Conservation (phyloP, 2,113 vertebrate genomes). For the Anolis sagrei region DNA sequence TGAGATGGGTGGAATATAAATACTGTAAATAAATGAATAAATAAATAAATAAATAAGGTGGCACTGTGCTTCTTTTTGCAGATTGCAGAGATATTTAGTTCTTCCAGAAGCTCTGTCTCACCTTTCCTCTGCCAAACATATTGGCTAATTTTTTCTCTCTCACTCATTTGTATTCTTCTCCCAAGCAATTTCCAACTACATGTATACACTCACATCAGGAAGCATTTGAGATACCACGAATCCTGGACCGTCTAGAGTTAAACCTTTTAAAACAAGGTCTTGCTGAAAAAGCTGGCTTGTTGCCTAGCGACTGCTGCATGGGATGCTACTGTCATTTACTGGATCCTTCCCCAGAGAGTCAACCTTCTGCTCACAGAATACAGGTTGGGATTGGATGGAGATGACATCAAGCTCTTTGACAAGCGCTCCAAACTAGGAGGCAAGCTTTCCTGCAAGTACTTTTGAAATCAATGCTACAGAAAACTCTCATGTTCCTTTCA, state of each 20-base stretch:
- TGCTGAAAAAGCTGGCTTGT: slow-evolving; percentile 72
- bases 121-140: not conserved
- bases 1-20: too few species aligned
- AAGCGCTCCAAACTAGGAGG: slow-evolving; percentile 53
- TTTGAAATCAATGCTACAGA: not conserved
- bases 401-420: slow-evolving; percentile 74
- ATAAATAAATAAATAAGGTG: too few species aligned
- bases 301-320: slow-evolving; percentile 75
- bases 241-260: slow-evolving; percentile 75
- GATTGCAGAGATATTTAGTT: not conserved
- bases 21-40: too few species aligned
- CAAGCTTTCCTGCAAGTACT: slow-evolving; percentile 31
- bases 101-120: not conserved
- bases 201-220: slow-evolving; percentile 44
- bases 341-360: slow-evolving; percentile 69
- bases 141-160: not conserved
- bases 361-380: slow-evolving; percentile 57
- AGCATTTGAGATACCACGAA: slow-evolving; percentile 54
- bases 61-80: not conserved
- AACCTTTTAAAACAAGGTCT: slow-evolving; percentile 77
- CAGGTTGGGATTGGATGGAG: slow-evolving; percentile 77
- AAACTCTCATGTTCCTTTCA: not conserved
- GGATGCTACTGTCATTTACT: slow-evolving; percentile 77
- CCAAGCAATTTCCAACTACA: not conserved
- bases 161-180: not conserved